A percentile compares a stretch with the other conserved stretches of the same genome.
phyloP scores from a whole-genome alignment of 1,140 invertebrate species.

The Acromyrmex charruanus region DNA sequence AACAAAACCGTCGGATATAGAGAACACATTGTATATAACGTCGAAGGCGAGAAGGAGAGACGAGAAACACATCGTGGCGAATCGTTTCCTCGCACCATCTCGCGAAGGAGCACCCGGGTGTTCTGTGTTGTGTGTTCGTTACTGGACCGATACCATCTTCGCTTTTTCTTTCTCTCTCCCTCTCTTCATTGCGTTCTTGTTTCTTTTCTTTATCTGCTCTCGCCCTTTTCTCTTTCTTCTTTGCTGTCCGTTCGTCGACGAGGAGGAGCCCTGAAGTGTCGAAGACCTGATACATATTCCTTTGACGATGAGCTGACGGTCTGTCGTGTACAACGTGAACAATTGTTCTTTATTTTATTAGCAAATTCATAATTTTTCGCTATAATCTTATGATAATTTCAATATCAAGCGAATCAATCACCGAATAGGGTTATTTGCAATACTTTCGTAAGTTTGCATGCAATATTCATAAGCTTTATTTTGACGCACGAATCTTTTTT shows the following conservation, averaged over 20 bases:
- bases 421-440: not conserved
- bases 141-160: slow-evolving; percentile 80
- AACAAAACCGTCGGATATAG: slow-evolving; percentile 77
- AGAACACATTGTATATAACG: slow-evolving; percentile 81
- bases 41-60: slow-evolving; percentile 50
- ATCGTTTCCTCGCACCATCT: slow-evolving; percentile 76
- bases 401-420: not conserved
- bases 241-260: slow-evolving; percentile 15
- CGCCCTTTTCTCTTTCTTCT: slow-evolving; percentile 45
- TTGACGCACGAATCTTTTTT: not conserved
- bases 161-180: slow-evolving; percentile 67
- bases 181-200: slow-evolving; percentile 57
- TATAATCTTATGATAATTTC: not conserved
- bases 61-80: slow-evolving; percentile 71
- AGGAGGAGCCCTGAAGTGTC: slow-evolving; percentile 47
- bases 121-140: slow-evolving; percentile 73
- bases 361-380: slow-evolving; percentile 25
- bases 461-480: not conserved
- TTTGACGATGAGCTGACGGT: slow-evolving; percentile 20
- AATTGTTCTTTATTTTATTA: slow-evolving; percentile 32
- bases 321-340: slow-evolving; percentile 25
- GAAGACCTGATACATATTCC: slow-evolving; percentile 59
- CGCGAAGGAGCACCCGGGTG: slow-evolving; percentile 72
- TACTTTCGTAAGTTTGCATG: not conserved
- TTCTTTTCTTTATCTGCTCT: slow-evolving; percentile 71